Base-by-base conservation (phyloP, 2,888 invertebrate species). In the Copidosoma aretas region DNA sequence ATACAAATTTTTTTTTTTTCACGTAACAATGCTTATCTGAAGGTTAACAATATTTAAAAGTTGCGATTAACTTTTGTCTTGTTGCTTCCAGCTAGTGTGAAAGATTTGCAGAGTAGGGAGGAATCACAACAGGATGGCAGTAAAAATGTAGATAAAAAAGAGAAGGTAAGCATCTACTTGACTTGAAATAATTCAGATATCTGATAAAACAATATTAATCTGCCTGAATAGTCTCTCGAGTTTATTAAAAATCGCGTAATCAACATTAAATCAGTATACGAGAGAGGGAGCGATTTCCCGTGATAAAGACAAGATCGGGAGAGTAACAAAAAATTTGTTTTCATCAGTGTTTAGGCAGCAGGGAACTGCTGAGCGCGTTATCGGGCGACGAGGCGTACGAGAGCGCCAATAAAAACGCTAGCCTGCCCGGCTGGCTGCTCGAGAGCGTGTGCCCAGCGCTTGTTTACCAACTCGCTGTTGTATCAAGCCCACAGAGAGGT, bases 361-460 rank as follows among this genome's bases (percentile, higher is more conserved):
- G 75, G 67, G 82, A 82, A 72, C 77, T 84, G 60, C 70, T 84
- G 67, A 79, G 71, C 64, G 75, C 75, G 25, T 75, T 81, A 67
- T 78, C 80, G 32, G 72, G 76, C 63, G 77, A 81, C 69, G 68
- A 71, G 53, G 73, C 77, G 8, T 75, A 78, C 60, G 68, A 66
- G 56, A 70, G 71, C 39, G 78, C 72, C 74, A 69, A 53, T 54
- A 81, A 75, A 70, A 77, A 78, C 60, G 70, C 73, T 43, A 77
- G 72, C 68, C 74, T 83, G 73, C 80, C 83, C 60, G 76, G 66
- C 51, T 80, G 81, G 79, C 73, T 82, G 68, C 80, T 89, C 57
- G 83, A 87, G 61, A 83, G 88, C 43, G 83, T 91, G 46, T 92
- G 91, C 75, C 92, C 91, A 1, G 87, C 90, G 56, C 84, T 92